These are phyloP conservation scores for Xenus cinereus DNA, from an alignment of 2,113 vertebrate species.

Conservation along the genomic window DNA sequence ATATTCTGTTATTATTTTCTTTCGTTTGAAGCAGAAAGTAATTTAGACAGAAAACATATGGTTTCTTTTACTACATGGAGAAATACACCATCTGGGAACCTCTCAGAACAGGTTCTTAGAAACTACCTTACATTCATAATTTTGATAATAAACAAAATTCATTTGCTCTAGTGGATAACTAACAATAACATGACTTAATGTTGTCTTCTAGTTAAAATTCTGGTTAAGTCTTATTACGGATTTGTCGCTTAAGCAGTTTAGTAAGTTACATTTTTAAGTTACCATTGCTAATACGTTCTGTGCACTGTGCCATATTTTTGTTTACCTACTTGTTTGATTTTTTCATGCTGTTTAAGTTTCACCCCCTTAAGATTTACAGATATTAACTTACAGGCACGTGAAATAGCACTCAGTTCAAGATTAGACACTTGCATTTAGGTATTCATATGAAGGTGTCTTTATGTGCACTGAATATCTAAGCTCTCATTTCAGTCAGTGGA, in stretches of 20 bases:
- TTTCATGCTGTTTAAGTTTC: not conserved
- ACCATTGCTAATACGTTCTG: not conserved
- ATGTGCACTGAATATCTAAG: not conserved
- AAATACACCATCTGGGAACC: slow-evolving; percentile 23
- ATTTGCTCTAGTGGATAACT: not conserved
- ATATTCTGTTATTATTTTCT: not conserved
- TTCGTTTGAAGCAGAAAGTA: not conserved
- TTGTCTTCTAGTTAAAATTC: slow-evolving; percentile 9
- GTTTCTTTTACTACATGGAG: not conserved
- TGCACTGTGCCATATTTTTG: not conserved
- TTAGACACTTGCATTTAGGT: not conserved
- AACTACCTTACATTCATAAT: not conserved
- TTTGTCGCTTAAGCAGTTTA: not conserved
- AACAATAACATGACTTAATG: not conserved
- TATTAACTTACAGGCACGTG: not conserved
- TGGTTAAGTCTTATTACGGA: not conserved
- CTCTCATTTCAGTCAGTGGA: not conserved
- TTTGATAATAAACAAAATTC: slow-evolving; percentile 10
- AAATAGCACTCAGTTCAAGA: not conserved
- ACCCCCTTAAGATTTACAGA: not conserved
- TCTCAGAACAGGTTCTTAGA: not conserved
- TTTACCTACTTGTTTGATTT: not conserved
- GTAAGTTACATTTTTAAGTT: not conserved
- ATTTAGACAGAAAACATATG: slow-evolving; percentile 10
- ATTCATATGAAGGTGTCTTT: not conserved